Conservation (phyloP, 2,888 invertebrate genomes). For the Andricus quercusramuli region DNA sequence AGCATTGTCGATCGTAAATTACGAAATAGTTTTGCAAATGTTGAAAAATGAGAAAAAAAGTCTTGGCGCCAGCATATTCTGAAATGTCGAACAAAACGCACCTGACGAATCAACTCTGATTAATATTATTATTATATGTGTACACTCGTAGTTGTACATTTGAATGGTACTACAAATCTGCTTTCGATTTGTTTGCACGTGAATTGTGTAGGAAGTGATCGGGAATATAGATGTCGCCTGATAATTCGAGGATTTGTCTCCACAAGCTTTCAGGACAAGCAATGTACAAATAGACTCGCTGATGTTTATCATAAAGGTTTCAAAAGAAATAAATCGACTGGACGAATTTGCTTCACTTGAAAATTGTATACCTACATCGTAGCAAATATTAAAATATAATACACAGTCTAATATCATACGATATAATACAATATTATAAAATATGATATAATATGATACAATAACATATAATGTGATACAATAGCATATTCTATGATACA, state of each 20-base stretch:
- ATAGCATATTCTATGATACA: no score
- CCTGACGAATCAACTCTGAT: neutral
- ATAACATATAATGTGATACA: no score
- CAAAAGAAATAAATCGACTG: neutral
- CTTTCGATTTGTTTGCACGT: constrained; percentile 43
- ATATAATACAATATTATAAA: no score
- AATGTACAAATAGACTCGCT: neutral
- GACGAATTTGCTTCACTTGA: constrained; percentile 43
- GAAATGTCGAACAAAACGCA: neutral
- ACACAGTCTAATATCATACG: constrained; percentile 19
- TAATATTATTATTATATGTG: neutral
- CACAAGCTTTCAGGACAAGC: neutral
- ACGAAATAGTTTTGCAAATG: no score
- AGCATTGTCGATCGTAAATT: no score
- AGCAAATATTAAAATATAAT: neutral
- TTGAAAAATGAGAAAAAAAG: no score
- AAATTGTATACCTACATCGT: constrained; percentile 26
- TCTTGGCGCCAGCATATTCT: no score
- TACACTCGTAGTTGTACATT: no score
- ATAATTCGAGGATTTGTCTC: constrained; percentile 48
- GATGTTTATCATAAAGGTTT: neutral
- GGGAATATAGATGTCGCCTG: constrained; percentile 52
- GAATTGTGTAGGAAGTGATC: constrained; percentile 49
- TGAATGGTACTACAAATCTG: constrained; percentile 49
- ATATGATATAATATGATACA: no score